These are phyloP conservation scores for Panthera tigris DNA, from an alignment of 2,113 vertebrate species.

Conservation along the genomic window DNA sequence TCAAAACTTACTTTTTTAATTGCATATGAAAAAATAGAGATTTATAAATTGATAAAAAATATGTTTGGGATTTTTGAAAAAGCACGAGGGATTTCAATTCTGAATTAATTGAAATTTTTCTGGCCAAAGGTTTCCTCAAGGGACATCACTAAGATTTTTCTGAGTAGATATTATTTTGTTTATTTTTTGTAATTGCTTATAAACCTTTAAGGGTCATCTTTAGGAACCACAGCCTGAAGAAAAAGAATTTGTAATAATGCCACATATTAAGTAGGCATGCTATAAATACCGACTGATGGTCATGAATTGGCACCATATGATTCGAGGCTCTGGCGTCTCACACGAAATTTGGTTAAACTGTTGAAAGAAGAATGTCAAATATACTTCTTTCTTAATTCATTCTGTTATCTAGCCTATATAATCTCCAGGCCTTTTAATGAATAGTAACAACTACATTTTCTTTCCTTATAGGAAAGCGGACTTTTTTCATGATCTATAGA, in stretches of 20 bases:
- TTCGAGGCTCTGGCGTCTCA: neutral
- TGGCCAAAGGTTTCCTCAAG: neutral
- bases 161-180: neutral
- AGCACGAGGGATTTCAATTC: neutral
- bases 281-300: neutral
- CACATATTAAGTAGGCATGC: neutral
- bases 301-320: too few species aligned
- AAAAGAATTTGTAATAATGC: neutral
- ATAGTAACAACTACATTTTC: neutral
- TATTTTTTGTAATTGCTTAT: neutral
- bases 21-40: neutral
- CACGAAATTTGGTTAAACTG: neutral
- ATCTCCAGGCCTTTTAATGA: neutral
- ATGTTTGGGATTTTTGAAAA: neutral
- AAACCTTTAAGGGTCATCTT: neutral
- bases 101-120: neutral
- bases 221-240: neutral
- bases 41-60: neutral
- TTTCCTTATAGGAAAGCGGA: neutral
- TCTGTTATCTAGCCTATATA: neutral
- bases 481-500: neutral
- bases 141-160: neutral
- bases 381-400: neutral
- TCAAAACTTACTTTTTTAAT: neutral
- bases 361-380: neutral